These are phyloP conservation scores for Colius striatus DNA, from an alignment of 2,113 vertebrate genomes.

Conservation along the genomic window DNA sequence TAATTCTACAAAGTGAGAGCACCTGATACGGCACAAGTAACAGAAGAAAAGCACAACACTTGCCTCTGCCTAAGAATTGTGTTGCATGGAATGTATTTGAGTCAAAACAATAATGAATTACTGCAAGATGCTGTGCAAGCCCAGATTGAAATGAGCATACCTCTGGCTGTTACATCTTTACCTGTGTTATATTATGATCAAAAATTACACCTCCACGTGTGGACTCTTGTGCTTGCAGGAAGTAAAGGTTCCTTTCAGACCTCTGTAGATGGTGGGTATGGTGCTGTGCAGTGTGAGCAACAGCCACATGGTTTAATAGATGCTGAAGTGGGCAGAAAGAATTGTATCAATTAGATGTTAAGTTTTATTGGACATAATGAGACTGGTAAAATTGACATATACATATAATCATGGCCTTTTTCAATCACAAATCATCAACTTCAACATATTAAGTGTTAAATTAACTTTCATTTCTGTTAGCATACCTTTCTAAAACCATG, in stretches of 20 bases:
- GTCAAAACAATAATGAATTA: neutral
- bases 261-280: neutral
- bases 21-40: neutral
- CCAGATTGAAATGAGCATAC: neutral
- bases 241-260: neutral
- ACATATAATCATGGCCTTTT: conserved; percentile 13
- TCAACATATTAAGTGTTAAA: conserved; percentile 45
- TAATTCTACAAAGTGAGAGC: neutral
- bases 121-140: neutral
- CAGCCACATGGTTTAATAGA: neutral
- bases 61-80: neutral
- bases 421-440: conserved; percentile 51
- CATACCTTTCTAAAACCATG: neutral
- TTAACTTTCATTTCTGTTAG: conserved; percentile 12
- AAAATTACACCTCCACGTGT: neutral
- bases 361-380: conserved; percentile 71
- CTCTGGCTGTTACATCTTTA: neutral
- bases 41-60: neutral
- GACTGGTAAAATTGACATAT: conserved; percentile 2
- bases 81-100: neutral
- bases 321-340: neutral
- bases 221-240: neutral
- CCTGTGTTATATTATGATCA: neutral
- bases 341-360: neutral
- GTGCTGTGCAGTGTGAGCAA: neutral